phyloP scores from a whole-genome alignment of 1,140 invertebrate genomes.

The Adelges cooleyi region DNA sequence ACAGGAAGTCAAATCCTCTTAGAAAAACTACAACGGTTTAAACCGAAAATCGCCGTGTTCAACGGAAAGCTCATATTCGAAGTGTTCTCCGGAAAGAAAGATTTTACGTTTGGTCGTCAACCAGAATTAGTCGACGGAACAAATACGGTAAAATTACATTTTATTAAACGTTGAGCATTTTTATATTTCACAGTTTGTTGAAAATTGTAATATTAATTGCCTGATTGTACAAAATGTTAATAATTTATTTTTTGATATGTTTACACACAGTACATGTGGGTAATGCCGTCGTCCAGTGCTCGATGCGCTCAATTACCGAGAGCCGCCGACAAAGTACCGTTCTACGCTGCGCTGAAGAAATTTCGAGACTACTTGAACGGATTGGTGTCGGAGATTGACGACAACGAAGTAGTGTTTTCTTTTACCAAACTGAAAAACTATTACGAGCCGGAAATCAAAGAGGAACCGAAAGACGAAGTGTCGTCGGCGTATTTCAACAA shows the following conservation, averaged over 20 bases:
- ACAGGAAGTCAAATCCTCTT: constrained; percentile 70
- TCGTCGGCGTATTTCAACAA: constrained; percentile 25
- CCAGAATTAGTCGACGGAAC: constrained; percentile 84
- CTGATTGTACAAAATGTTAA: too few relatives aligned
- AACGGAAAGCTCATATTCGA: constrained; percentile 98
- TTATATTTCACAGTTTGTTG: too few relatives aligned
- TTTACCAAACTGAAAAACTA: constrained; percentile 54
- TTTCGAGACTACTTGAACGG: constrained; percentile 91
- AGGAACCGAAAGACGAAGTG: constrained; percentile 36
- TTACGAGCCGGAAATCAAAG: constrained; percentile 36
- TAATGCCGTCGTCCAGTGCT: constrained; percentile 95
- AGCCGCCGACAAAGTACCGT: constrained; percentile 92
- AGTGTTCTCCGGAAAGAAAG: constrained; percentile 93
- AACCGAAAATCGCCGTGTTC: constrained; percentile 94
- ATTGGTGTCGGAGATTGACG: constrained; percentile 70
- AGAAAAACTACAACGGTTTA: constrained; percentile 83
- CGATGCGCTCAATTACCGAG: constrained; percentile 88
- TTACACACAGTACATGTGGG: constrained; percentile 93
- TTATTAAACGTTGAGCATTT: too few relatives aligned
- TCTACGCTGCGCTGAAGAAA: constrained; percentile 88
- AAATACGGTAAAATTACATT: constrained; percentile 87
- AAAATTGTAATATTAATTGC: too few relatives aligned
- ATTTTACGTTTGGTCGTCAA: constrained; percentile 92
- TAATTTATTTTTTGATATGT: too few relatives aligned
- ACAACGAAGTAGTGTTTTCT: constrained; percentile 83